Base-by-base conservation (phyloP, 2,797 vertebrate genomes). In the Hypotaenidia okinawae region DNA sequence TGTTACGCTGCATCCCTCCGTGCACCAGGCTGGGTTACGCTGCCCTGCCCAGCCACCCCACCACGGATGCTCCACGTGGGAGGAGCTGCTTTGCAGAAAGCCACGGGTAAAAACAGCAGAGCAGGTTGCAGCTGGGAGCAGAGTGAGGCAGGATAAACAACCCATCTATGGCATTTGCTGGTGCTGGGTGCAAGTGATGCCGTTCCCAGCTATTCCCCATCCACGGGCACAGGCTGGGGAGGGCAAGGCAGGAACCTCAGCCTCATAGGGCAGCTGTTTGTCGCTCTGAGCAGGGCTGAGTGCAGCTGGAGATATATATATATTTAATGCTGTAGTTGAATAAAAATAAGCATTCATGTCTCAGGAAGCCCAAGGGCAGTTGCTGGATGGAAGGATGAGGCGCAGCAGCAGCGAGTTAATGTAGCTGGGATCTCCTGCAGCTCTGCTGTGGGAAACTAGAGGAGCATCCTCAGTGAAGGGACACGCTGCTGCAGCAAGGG, bases 201-300 rank as follows among this genome's bases (percentile, higher is more conserved):
- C 0, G 27, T 37, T 33, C 39, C 47, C 13, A 25, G 5, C n/a
- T 32, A 22, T 33, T 41, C 25, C 35, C 13, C 8, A 32, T 30
- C 52, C 41, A 8, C 0, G 5, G 28, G 54, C 57, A 37, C 28
- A 28, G 0, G 1, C 18, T 1, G 1, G 37, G 12, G 28, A 39
- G 16, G 51, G 49, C 28, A 41, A 28, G 23, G 30, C 33, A 63
- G 39, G 49, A 55, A 16, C 24, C 37, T 70, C 35, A 8, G 49
- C 14, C 61, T 18, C 10, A 1, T 1, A 14, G 17, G 25, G 57
- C 1, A 2, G 37, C 41, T 43, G 19, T 30, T 45, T 35, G 41
- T 30, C 41, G 6, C 54, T 24, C 27, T 27, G 3, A 78, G 61
- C 75, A 8, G 43, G 41, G 39, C 3, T 4, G 10, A 30, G 23